A percentile compares a stretch with the other conserved stretches of the same genome.
Evolutionary conservation across 2,888 invertebrate genomes (phyloP).

Genomic region (Lamellibrachia satsuma): DNA sequence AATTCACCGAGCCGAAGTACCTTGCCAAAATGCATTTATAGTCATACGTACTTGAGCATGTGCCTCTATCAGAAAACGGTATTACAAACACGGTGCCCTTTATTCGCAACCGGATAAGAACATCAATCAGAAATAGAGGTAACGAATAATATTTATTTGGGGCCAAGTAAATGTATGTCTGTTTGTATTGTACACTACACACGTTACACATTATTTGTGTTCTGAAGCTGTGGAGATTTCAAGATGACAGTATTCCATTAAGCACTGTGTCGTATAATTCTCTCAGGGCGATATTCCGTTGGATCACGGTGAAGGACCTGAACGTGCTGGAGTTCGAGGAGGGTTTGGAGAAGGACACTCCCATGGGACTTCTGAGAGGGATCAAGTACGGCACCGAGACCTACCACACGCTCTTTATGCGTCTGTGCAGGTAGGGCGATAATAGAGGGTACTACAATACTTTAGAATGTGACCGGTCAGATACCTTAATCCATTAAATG

Average conservation of each 20-base stretch:
- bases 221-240: background rate
- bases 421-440: constrained; percentile 54
- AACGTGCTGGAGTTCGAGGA: constrained; percentile 70
- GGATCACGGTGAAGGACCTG: constrained; percentile 66
- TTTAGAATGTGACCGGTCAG: background rate
- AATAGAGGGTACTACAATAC: background rate
- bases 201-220: no score
- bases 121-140: background rate
- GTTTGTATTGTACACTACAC: no score
- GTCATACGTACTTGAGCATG: background rate
- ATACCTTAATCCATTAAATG: background rate
- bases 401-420: constrained; percentile 66
- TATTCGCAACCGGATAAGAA: background rate
- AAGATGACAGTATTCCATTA: background rate
- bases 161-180: background rate
- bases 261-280: background rate
- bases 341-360: constrained; percentile 46
- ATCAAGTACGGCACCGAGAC: constrained; percentile 67
- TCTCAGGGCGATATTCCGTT: constrained; percentile 64
- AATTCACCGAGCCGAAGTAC: background rate
- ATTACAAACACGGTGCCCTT: background rate
- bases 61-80: background rate
- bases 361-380: constrained; percentile 63
- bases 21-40: background rate
- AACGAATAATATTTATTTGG: background rate